Evolutionary conservation across 2,888 invertebrate genomes (phyloP).

Genomic region (Andrena haemorrhoa): DNA sequence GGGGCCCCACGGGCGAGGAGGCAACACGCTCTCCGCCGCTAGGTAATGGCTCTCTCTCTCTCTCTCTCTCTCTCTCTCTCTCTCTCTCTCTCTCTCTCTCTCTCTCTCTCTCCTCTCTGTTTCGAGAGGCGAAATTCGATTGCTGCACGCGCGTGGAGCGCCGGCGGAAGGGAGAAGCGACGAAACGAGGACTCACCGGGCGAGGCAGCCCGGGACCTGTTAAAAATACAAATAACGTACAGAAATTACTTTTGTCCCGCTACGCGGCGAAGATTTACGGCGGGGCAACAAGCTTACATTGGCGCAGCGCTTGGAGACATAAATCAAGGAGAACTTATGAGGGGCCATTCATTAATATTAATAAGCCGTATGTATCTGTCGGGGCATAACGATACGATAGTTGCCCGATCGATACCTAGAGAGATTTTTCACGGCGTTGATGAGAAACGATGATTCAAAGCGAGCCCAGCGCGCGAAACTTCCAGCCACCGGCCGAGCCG

Average conservation of each 20-base stretch:
- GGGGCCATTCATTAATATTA: slow-evolving; percentile 84
- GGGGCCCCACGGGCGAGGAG: slow-evolving; percentile 25
- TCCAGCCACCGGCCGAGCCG: slow-evolving; percentile 9
- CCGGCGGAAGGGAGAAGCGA: slow-evolving; percentile 36
- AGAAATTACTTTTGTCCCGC: slow-evolving; percentile 84
- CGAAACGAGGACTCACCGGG: slow-evolving; percentile 63
- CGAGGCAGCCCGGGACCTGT: slow-evolving; percentile 64
- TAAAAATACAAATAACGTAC: slow-evolving; percentile 84
- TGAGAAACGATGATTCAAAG: slow-evolving; percentile 72
- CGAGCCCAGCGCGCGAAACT: slow-evolving; percentile 60
- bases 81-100: slow-evolving; percentile 1
- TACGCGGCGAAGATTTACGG: slow-evolving; percentile 82
- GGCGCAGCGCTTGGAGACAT: slow-evolving; percentile 81
- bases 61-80: slow-evolving; percentile 1
- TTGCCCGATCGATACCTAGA: slow-evolving; percentile 74
- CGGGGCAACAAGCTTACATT: slow-evolving; percentile 82
- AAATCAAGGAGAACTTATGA: slow-evolving; percentile 82
- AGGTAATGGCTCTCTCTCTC: slow-evolving; percentile 31
- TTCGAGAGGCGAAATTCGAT: slow-evolving; percentile 46
- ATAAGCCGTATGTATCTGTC: slow-evolving; percentile 83
- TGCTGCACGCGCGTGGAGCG: slow-evolving; percentile 25
- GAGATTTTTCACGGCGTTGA: slow-evolving; percentile 68
- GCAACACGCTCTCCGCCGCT: slow-evolving; percentile 7
- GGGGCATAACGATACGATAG: slow-evolving; percentile 80
- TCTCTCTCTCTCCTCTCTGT: slow-evolving; percentile 6